phyloP scores from a whole-genome alignment of 2,797 vertebrate species.

The Telmatherina bonti region DNA sequence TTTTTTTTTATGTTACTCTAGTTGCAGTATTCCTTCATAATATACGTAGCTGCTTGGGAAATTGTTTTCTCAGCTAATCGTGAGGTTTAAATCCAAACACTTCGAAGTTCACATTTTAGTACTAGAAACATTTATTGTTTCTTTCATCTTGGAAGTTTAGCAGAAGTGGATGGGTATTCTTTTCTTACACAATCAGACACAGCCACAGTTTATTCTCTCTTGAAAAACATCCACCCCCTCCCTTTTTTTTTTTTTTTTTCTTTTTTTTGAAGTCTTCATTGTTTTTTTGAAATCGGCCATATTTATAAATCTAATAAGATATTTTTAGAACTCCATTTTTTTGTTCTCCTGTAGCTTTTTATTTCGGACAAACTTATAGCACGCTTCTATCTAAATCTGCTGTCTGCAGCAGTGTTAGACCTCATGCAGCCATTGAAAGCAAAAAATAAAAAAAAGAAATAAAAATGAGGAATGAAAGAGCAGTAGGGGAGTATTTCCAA shows the following conservation, averaged over 20 bases:
- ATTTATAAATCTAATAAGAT: conserved; percentile 39
- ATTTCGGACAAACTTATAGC: conserved; percentile 48
- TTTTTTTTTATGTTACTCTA: neutral
- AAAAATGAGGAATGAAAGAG: conserved; percentile 40
- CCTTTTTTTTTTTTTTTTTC: conserved; percentile 22
- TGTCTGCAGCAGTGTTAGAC: conserved; percentile 40
- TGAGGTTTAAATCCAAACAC: neutral
- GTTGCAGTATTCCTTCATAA: neutral
- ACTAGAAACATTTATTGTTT: too few species aligned
- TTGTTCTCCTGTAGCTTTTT: conserved; percentile 33
- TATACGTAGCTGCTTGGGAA: neutral
- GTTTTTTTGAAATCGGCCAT: conserved; percentile 30
- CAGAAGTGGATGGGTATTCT: too few species aligned
- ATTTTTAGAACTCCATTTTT: conserved; percentile 32
- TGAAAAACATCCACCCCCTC: conserved; percentile 32
- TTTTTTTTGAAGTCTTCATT: conserved; percentile 4
- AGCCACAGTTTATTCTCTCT: conserved; percentile 3
- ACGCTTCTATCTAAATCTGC: conserved; percentile 30
- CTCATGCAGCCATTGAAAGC: conserved; percentile 14
- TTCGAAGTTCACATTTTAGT: too few species aligned
- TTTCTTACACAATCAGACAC: too few species aligned
- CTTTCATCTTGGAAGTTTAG: too few species aligned
- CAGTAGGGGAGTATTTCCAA: conserved; percentile 36
- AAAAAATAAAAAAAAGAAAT: conserved; percentile 6
- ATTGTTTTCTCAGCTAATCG: neutral